Conservation (phyloP, 2,888 invertebrate species). For the Phyllotreta cruciferae region DNA sequence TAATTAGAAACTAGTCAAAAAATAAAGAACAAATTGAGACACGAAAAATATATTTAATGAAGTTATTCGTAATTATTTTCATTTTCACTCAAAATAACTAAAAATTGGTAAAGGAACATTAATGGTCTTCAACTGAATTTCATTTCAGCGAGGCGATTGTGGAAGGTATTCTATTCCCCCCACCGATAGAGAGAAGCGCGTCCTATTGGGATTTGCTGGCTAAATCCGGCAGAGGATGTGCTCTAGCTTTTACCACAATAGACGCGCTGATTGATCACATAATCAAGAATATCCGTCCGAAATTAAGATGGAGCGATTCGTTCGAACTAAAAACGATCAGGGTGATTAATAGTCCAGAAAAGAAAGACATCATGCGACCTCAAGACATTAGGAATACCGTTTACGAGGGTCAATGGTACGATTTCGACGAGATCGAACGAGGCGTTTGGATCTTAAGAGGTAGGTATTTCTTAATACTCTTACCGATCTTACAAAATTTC, state of each 20-base stretch:
- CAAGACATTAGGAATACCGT: constrained; percentile 43
- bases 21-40: too few relatives aligned
- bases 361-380: constrained; percentile 49
- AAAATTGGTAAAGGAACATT: constrained; percentile 25
- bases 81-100: too few relatives aligned
- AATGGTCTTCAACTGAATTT: neutral
- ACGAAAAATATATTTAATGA: too few relatives aligned
- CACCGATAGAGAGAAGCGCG: constrained; percentile 38
- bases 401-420: constrained; percentile 55
- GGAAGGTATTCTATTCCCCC: constrained; percentile 27
- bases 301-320: constrained; percentile 41
- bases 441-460: constrained; percentile 58
- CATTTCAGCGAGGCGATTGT: constrained; percentile 5
- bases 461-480: constrained; percentile 25
- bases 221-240: constrained; percentile 52
- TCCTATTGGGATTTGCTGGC: constrained; percentile 51
- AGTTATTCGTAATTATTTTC: too few relatives aligned
- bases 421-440: constrained; percentile 55
- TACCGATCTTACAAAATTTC: neutral
- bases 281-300: constrained; percentile 54
- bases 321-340: constrained; percentile 49
- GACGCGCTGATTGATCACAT: constrained; percentile 53
- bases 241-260: constrained; percentile 52
- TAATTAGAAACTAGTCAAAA: constrained; percentile 12
- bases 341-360: constrained; percentile 47